phyloP scores from a whole-genome alignment of 2,113 vertebrate species.

The Corynorhinus townsendii region DNA sequence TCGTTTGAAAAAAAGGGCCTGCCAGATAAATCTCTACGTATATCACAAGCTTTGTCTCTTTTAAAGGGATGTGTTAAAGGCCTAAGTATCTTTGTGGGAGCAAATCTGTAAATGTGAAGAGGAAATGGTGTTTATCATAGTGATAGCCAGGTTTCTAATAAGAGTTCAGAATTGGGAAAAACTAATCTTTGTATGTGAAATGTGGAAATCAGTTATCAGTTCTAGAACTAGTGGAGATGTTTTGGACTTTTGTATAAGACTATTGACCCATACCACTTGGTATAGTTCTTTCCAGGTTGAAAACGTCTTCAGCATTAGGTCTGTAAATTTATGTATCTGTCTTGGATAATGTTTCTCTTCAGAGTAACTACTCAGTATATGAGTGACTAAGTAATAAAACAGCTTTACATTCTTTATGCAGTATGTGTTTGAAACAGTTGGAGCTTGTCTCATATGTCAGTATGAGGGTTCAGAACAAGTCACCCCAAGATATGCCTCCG shows the following conservation, averaged over 20 bases:
- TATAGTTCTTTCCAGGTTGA: constrained; percentile 42
- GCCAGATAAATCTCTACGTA: not conserved
- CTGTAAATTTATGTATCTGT: not conserved
- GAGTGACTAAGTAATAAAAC: constrained; percentile 43
- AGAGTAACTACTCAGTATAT: not conserved
- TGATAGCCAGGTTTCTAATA: not conserved
- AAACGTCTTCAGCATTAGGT: constrained; percentile 11
- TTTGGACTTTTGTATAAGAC: constrained; percentile 37
- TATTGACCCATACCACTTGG: constrained; percentile 20
- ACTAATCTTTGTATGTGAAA: not conserved
- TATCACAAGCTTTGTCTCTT: not conserved
- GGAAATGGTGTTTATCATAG: not conserved
- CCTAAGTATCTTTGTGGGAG: not conserved
- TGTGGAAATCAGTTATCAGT: not conserved
- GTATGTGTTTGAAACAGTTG: constrained; percentile 21
- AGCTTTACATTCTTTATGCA: constrained; percentile 6
- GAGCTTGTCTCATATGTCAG: not conserved
- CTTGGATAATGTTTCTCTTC: constrained; percentile 25
- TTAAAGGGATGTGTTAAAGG: not conserved
- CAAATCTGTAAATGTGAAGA: not conserved
- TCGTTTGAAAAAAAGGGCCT: not conserved
- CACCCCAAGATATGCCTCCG: not conserved
- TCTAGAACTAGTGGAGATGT: constrained; percentile 22
- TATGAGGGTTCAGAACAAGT: not conserved
- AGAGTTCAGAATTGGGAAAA: not conserved